Evolutionary conservation across 2,113 vertebrate species (phyloP).

Genomic region (Sterna hirundo): DNA sequence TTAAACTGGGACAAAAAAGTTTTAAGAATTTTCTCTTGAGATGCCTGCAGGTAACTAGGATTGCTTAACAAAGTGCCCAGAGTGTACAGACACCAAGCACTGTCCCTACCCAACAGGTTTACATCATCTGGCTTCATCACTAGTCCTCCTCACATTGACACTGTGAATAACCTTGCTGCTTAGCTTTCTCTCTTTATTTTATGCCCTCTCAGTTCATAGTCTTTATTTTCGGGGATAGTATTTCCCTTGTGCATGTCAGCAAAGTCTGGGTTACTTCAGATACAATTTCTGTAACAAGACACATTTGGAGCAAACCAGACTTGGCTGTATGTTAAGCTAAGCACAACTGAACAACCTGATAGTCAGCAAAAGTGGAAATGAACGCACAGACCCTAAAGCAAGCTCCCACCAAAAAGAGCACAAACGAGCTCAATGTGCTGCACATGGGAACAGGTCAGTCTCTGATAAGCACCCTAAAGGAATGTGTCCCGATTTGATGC

Average conservation of each 20-base stretch:
- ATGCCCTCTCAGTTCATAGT: background rate
- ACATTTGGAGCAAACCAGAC: background rate
- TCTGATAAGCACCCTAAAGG: background rate
- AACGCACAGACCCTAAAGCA: accelerated
- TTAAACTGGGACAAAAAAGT: background rate
- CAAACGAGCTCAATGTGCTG: accelerated
- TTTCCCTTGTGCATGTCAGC: background rate
- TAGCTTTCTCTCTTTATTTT: background rate
- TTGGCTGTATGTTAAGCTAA: background rate
- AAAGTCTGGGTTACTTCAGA: background rate
- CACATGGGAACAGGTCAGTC: background rate
- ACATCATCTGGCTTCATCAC: accelerated
- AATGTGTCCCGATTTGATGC: accelerated
- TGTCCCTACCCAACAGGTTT: background rate
- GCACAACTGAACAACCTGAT: accelerated
- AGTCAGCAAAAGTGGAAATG: background rate
- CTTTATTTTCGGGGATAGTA: background rate
- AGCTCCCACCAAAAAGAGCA: background rate
- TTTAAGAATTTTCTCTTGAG: background rate
- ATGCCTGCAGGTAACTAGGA: background rate
- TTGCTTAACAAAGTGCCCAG: background rate
- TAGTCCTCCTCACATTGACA: background rate
- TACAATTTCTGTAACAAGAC: background rate
- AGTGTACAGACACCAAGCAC: background rate
- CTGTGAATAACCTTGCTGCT: background rate